These are phyloP conservation scores for Nymphalis urticae DNA, from an alignment of 2,888 invertebrate genomes.

Conservation along the genomic window DNA sequence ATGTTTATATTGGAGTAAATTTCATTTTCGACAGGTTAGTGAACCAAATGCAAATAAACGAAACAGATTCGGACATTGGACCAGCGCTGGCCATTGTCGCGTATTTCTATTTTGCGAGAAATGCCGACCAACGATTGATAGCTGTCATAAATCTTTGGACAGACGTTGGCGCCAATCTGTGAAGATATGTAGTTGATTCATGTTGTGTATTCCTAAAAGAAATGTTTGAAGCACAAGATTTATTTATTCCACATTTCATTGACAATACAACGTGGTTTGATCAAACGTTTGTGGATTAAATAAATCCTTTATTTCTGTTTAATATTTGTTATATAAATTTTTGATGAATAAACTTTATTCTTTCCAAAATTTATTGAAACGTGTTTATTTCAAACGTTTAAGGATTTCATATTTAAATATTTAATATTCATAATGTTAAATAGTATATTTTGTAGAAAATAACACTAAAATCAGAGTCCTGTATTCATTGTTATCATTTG, in stretches of 20 bases:
- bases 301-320: not conserved
- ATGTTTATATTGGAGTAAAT: too few relatives aligned
- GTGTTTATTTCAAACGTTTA: too few relatives aligned
- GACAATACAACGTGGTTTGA: not conserved
- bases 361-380: too few relatives aligned
- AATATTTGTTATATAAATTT: not conserved
- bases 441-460: too few relatives aligned
- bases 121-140: constrained; percentile 20
- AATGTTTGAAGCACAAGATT: not conserved
- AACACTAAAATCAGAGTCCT: too few relatives aligned
- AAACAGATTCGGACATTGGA: too few relatives aligned
- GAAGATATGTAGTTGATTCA: constrained; percentile 7
- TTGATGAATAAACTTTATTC: too few relatives aligned
- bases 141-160: constrained; percentile 19
- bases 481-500: too few relatives aligned
- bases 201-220: not conserved
- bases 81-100: not conserved
- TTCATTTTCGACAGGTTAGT: too few relatives aligned
- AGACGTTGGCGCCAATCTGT: constrained; percentile 23
- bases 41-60: too few relatives aligned
- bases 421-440: too few relatives aligned
- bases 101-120: constrained; percentile 5
- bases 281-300: not conserved
- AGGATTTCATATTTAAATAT: too few relatives aligned
- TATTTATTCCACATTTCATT: not conserved